Conservation (phyloP, 53 echinoderm and acorn worm genomes). For the Luidia sarsii region DNA sequence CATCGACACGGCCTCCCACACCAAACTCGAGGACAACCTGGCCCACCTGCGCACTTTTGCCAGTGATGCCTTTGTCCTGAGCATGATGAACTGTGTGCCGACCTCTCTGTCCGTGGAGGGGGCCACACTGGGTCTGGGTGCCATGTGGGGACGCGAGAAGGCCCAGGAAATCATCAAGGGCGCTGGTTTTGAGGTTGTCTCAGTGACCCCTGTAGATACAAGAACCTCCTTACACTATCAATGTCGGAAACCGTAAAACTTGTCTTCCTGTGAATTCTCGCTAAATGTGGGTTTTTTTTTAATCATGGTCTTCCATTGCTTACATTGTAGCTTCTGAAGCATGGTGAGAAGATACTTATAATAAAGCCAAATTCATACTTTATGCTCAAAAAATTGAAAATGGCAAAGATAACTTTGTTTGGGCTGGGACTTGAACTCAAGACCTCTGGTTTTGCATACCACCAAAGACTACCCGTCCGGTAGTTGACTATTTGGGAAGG, state of each 20-base stretch:
- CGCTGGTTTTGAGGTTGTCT: conserved; percentile 57
- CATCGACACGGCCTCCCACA: conserved; percentile 50
- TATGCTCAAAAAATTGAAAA: too few species aligned
- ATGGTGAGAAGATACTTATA: too few species aligned
- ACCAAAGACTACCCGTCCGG: too few species aligned
- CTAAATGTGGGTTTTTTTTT: too few species aligned
- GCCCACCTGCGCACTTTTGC: background rate
- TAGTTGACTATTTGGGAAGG: too few species aligned
- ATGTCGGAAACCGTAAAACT: conserved; percentile 1
- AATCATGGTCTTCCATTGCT: too few species aligned
- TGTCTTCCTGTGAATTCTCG: background rate
- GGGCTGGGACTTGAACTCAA: too few species aligned
- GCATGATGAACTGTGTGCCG: conserved; percentile 79
- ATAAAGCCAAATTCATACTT: too few species aligned
- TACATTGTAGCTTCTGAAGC: too few species aligned
- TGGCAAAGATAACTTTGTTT: too few species aligned
- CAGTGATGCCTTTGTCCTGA: conserved; percentile 36
- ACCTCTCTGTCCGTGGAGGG: conserved; percentile 38
- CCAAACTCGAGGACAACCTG: conserved; percentile 60
- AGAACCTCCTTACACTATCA: conserved; percentile 18
- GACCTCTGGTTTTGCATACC: too few species aligned
- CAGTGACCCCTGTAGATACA: conserved; percentile 8
- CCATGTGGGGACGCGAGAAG: conserved; percentile 75
- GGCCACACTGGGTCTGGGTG: conserved; percentile 73
- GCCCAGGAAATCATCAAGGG: conserved; percentile 67